These are phyloP conservation scores for Cybosia mesomella DNA, from an alignment of 2,888 invertebrate genomes.

Conservation along the genomic window DNA sequence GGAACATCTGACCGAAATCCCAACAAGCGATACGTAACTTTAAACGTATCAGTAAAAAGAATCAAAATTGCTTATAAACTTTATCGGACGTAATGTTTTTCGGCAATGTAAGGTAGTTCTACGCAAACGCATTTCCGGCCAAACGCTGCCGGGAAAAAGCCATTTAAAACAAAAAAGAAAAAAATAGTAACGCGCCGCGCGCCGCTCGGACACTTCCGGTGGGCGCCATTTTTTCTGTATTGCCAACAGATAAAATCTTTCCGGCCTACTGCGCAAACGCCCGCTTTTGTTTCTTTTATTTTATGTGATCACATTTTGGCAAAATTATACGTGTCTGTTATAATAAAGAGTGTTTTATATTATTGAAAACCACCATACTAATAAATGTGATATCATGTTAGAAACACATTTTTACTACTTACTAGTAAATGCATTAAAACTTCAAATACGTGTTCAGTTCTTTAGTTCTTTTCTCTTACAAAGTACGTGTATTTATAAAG, in stretches of 20 bases:
- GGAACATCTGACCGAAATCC: slow-evolving; percentile 57
- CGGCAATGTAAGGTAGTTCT: slow-evolving; percentile 76
- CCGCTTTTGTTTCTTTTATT: slow-evolving; percentile 80
- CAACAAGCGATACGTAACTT: slow-evolving; percentile 62
- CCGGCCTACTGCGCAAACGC: slow-evolving; percentile 85
- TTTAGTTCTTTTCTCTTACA: background rate
- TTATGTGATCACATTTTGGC: slow-evolving; percentile 78
- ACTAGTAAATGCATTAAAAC: no score
- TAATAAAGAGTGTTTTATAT: slow-evolving; percentile 34
- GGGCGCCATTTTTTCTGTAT: slow-evolving; percentile 87
- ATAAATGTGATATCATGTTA: background rate
- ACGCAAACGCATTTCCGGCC: slow-evolving; percentile 87
- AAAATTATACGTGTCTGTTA: slow-evolving; percentile 66
- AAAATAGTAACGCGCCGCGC: slow-evolving; percentile 85
- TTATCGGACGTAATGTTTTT: slow-evolving; percentile 72
- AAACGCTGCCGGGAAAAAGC: slow-evolving; percentile 86
- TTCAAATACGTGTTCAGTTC: background rate
- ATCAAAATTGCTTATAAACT: slow-evolving; percentile 72
- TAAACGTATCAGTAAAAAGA: slow-evolving; percentile 63
- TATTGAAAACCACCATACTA: slow-evolving; percentile 26
- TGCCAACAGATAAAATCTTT: slow-evolving; percentile 87
- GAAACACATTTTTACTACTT: background rate
- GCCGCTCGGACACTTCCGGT: slow-evolving; percentile 87
- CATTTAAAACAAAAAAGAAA: slow-evolving; percentile 86
- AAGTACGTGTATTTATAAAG: no score